A percentile compares a stretch with the other conserved stretches of the same genome.
Evolutionary conservation across 2,888 invertebrate genomes (phyloP).

Genomic region (Pachydiplax longipennis): DNA sequence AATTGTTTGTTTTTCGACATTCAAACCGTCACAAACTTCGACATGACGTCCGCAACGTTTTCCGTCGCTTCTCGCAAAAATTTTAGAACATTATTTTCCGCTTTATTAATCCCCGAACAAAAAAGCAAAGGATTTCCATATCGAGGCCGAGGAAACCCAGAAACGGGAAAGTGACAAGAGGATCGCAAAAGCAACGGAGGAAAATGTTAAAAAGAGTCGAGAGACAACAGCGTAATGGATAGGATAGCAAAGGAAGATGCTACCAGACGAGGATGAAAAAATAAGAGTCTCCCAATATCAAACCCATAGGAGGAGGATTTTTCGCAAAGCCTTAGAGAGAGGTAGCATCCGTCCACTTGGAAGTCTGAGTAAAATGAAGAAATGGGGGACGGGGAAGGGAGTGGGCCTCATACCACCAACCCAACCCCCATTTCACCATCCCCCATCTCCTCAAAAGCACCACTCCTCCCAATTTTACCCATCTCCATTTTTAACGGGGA

Average conservation of each 20-base stretch:
- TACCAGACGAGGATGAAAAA: slow-evolving; percentile 5
- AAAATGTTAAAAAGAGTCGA: background rate
- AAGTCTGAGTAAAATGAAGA: slow-evolving; percentile 22
- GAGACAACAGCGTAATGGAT: background rate
- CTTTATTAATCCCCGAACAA: background rate
- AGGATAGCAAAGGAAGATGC: background rate
- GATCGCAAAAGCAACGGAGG: background rate
- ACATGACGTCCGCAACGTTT: background rate
- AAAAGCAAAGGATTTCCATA: background rate
- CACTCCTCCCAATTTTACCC: slow-evolving; percentile 41
- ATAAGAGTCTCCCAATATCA: background rate
- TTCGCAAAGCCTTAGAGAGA: background rate
- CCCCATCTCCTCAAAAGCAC: slow-evolving; percentile 48
- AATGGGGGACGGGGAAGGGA: slow-evolving; percentile 39
- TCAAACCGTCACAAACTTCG: background rate
- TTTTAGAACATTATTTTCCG: background rate
- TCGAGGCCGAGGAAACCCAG: background rate
- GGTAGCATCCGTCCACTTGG: slow-evolving; percentile 2
- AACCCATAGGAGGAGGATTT: background rate
- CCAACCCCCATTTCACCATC: slow-evolving; percentile 47
- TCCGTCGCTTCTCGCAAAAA: background rate
- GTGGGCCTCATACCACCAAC: slow-evolving; percentile 47
- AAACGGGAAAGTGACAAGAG: background rate
- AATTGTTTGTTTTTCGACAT: no score
- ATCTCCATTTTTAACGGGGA: slow-evolving; percentile 45